Conservation (phyloP, 2,113 vertebrate species). For the Tricholaema leucomelas region DNA sequence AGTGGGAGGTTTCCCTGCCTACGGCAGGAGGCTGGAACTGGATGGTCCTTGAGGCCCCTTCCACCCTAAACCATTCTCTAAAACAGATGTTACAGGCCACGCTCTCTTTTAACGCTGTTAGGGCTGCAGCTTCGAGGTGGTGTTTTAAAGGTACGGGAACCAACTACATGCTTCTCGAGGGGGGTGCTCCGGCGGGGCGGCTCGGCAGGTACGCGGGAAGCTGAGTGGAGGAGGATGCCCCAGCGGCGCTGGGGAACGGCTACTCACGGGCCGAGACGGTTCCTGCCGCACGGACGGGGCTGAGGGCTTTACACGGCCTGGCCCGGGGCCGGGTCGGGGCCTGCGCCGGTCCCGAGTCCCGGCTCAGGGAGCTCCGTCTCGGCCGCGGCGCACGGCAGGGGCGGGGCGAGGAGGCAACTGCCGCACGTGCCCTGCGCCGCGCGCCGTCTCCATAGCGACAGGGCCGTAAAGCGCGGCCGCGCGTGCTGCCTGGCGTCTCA, state of each 20-base stretch:
- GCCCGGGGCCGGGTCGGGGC: fast-evolving
- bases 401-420: no score
- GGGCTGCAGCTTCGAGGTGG: background rate
- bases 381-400: background rate
- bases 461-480: slow-evolving; percentile 59
- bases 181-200: background rate
- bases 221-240: background rate
- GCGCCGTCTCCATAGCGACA: slow-evolving; percentile 40
- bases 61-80: no score
- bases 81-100: fast-evolving
- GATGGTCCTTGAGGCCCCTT: no score
- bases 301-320: background rate
- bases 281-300: fast-evolving
- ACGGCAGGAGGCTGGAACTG: no score
- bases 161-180: fast-evolving
- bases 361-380: background rate
- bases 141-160: no score
- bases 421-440: background rate
- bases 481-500: slow-evolving; percentile 22
- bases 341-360: no score
- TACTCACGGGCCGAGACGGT: background rate
- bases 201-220: background rate
- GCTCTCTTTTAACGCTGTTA: no score
- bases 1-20: no score
- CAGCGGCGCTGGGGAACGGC: background rate